These are phyloP conservation scores for Rotaria magnacalcarata DNA, from an alignment of 2,888 invertebrate genomes.

Conservation along the genomic window DNA sequence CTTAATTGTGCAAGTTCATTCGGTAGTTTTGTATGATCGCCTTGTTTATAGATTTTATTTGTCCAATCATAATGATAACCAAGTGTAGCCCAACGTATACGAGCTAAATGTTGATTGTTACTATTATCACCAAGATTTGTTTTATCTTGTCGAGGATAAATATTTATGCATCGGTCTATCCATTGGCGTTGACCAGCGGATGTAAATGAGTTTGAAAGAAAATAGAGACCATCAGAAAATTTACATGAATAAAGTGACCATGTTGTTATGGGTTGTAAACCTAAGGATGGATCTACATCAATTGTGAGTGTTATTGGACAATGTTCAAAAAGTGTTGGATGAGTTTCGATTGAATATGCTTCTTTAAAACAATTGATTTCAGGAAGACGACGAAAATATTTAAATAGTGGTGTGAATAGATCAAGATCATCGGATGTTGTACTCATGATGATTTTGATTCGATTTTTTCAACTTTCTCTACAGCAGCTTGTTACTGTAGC, in stretches of 20 bases:
- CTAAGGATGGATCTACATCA: neutral
- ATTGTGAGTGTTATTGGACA: neutral
- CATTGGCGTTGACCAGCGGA: neutral
- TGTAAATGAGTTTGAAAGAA: constrained; percentile 25
- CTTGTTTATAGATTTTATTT: constrained; percentile 68
- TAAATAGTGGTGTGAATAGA: neutral
- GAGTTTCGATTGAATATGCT: neutral
- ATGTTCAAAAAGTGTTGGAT: constrained; percentile 1
- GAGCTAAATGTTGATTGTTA: neutral
- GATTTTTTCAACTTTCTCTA: neutral
- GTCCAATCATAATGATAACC: constrained; percentile 98
- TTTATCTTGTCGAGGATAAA: neutral
- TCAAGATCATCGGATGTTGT: neutral
- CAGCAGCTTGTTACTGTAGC: neutral
- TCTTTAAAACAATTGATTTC: neutral
- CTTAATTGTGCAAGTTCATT: constrained; percentile 69
- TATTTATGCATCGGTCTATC: neutral
- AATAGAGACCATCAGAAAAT: constrained; percentile 21
- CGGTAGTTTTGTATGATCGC: constrained; percentile 67
- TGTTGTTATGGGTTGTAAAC: neutral
- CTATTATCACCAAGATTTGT: constrained; percentile 3
- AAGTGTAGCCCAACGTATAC: constrained; percentile 78
- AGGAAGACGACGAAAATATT: constrained; percentile 17
- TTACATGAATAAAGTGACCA: neutral
- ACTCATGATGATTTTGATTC: neutral